A percentile compares a stretch with the other conserved stretches of the same genome.
Evolutionary conservation across 1,140 invertebrate species (phyloP).

Genomic region (Halyomorpha halys): DNA sequence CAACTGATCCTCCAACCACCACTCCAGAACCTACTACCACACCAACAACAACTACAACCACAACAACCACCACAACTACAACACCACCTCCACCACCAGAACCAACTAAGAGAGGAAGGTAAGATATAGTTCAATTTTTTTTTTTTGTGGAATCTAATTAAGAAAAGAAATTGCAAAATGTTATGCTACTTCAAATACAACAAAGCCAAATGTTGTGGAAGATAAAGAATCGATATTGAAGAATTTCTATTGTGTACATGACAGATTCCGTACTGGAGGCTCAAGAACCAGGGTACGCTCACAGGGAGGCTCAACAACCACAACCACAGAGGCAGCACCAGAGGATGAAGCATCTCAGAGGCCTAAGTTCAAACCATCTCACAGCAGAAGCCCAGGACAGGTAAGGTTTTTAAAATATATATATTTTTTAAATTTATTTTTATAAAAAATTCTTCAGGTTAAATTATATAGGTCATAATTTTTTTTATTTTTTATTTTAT

Average conservation of each 20-base stretch:
- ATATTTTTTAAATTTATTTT: no score
- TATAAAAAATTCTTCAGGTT: no score
- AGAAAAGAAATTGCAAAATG: no score
- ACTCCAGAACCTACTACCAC: constrained; percentile 43
- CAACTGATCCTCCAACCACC: constrained; percentile 34
- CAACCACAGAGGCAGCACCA: constrained; percentile 21
- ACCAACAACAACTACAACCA: constrained; percentile 39
- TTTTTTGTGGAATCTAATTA: no score
- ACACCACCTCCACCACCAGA: constrained; percentile 45
- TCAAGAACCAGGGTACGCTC: constrained; percentile 6
- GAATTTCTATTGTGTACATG: no score
- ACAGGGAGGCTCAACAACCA: constrained; percentile 21
- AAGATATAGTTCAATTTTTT: neutral
- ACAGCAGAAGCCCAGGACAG: constrained; percentile 17
- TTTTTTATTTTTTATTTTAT: no score
- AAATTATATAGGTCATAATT: no score
- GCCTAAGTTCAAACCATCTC: constrained; percentile 12
- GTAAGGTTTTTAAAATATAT: neutral
- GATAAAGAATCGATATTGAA: no score
- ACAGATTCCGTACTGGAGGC: constrained; percentile 16
- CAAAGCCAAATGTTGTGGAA: no score
- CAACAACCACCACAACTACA: constrained; percentile 48
- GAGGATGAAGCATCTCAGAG: constrained; percentile 24
- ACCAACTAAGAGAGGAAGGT: constrained; percentile 34
- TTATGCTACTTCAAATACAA: no score